phyloP scores from a whole-genome alignment of 2,113 vertebrate species.

The Numida meleagris region DNA sequence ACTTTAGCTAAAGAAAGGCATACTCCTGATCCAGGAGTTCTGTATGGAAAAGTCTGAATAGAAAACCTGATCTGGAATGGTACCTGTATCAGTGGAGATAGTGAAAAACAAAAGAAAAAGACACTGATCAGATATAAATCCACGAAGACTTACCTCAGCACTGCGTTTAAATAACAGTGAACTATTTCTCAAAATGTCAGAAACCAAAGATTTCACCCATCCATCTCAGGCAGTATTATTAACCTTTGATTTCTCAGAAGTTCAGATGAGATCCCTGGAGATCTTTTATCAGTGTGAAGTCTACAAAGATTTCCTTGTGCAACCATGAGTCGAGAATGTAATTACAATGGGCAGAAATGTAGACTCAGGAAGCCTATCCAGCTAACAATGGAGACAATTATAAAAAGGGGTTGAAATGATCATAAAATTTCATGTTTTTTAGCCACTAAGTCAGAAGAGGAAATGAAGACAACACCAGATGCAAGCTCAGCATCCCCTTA shows the following conservation, averaged over 20 bases:
- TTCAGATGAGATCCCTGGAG: background rate
- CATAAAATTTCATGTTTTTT: background rate
- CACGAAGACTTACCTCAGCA: background rate
- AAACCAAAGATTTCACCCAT: background rate
- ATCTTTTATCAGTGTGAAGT: background rate
- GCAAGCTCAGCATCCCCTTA: constrained; percentile 3
- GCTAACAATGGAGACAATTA: background rate
- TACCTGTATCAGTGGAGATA: background rate
- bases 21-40: background rate
- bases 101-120: background rate
- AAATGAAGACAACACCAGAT: background rate
- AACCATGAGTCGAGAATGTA: background rate
- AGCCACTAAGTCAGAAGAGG: background rate
- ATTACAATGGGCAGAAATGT: background rate
- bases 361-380: background rate
- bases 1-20: background rate
- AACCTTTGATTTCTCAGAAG: constrained; percentile 16
- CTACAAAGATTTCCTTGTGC: background rate
- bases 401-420: background rate
- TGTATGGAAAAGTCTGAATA: background rate
- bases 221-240: background rate
- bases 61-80: background rate
- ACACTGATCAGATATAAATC: background rate
- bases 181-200: background rate
- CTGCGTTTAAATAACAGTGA: background rate